Base-by-base conservation (phyloP, 2,797 vertebrate species). In the Tauraco hartlaubi region DNA sequence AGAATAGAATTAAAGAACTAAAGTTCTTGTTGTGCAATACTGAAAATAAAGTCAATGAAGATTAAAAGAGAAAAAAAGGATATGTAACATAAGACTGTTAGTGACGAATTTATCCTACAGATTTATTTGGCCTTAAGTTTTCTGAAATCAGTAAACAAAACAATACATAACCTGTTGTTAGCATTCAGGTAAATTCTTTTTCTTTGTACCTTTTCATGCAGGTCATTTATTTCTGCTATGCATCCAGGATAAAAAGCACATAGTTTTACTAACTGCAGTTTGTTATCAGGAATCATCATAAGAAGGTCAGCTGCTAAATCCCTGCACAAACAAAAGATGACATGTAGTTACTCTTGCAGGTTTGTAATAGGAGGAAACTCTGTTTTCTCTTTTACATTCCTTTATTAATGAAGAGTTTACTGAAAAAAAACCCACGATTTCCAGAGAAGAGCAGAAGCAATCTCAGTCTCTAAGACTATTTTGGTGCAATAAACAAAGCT, bases 221-320 rank as follows among this genome's bases (percentile, higher is more conserved):
- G 97, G 43, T 98, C 98, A 94, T 99, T 98, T 80, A 98, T 98
- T 94, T 99, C 99, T 75, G 97, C 97, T 9, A 71, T 23, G 62
- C 98, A 98, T 90, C 99, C 99, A 20, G 99, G 98, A 97, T 99
- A 99, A 96, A 99, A 99, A 35, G 99, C 98, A 95, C 99, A 99
- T 9, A 99, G 98, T 94, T 99, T 99, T 52, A 98, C 97, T 97
- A 99, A 92, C 39, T 99, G 98, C 17, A 98, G 94, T 81, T 98
- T 97, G 58, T 99, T 99, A 92, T 99, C 98, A 37, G 99, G 99
- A 92, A 99, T 99, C 99, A 99, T 99, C 92, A 95, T 96, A 69
- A 99, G 98, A 61, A 99, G 98, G 87, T 99, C 98, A 20, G 96
- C 97, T 56, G 99, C 99, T 75, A 99, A 97, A 92, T 99, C 98